These are phyloP conservation scores for Notechis scutatus DNA, from an alignment of 2,113 vertebrate genomes.

Conservation along the genomic window DNA sequence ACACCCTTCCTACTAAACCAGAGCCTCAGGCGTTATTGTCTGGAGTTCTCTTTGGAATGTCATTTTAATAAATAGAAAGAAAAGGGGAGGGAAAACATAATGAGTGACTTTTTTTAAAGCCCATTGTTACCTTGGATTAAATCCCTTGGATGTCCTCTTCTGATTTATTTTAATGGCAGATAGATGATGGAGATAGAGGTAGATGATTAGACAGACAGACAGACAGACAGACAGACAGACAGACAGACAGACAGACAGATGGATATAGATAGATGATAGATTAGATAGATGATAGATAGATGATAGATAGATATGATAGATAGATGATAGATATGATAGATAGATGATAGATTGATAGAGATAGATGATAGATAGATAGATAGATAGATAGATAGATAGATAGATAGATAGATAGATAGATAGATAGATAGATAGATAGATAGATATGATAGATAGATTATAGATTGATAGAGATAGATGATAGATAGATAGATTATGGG, in stretches of 20 bases:
- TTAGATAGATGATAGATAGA: no score
- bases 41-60: not conserved
- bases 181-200: not conserved
- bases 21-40: not conserved
- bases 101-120: not conserved
- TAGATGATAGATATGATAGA: no score
- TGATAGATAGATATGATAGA: no score
- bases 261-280: no score
- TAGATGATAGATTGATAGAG: no score
- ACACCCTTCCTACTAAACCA: not conserved
- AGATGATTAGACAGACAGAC: fast-evolving
- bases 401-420: no score
- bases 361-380: not conserved
- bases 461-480: no score
- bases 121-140: not conserved
- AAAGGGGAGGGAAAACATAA: not conserved
- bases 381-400: not conserved
- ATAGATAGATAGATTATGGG: not conserved
- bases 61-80: not conserved
- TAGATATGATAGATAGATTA: no score
- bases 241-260: not conserved
- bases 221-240: not conserved
- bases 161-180: not conserved
- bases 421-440: no score
- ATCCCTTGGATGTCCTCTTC: not conserved